A percentile compares a stretch with the other conserved stretches of the same genome.
phyloP scores from a whole-genome alignment of 2,113 vertebrate genomes.

The Oreochromis spilurus region DNA sequence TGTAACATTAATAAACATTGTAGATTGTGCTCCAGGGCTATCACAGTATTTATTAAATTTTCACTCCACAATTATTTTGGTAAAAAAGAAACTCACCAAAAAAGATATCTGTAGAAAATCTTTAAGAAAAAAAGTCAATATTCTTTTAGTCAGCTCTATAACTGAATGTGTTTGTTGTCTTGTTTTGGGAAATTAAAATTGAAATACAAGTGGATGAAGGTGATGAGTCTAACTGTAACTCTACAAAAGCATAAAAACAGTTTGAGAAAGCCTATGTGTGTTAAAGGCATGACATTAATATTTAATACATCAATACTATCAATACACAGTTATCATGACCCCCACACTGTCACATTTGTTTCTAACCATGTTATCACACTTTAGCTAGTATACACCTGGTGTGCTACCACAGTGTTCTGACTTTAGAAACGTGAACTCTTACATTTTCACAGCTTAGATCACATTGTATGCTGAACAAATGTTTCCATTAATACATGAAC shows the following conservation, averaged over 20 bases:
- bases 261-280: not conserved
- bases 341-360: not conserved
- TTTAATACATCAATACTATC: not conserved
- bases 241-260: not conserved
- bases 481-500: not conserved
- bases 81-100: not conserved
- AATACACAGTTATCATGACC: not conserved
- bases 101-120: not conserved
- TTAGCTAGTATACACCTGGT: not conserved
- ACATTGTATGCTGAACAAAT: not conserved
- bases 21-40: not conserved
- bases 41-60: fast-evolving
- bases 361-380: not conserved
- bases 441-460: not conserved
- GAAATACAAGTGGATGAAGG: not conserved
- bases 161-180: not conserved
- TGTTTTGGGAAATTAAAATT: not conserved
- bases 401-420: fast-evolving
- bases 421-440: not conserved
- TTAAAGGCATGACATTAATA: not conserved
- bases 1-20: not conserved
- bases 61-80: not conserved
- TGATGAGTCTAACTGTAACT: not conserved
- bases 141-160: fast-evolving
- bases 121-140: not conserved